Base-by-base conservation (phyloP, 1,140 invertebrate genomes). In the Polypedilum vanderplanki region DNA sequence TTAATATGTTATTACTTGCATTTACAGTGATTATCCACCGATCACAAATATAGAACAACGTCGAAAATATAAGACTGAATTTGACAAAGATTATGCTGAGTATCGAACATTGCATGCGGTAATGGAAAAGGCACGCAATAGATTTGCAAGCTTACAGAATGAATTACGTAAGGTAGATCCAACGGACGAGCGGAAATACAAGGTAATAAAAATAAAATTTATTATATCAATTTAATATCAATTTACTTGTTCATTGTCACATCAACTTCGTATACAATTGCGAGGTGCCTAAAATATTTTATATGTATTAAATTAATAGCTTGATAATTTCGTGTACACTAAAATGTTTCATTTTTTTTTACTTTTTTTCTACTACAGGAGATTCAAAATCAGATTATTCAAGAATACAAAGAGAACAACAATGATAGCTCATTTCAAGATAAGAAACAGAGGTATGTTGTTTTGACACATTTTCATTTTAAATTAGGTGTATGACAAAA, bases 31-130 rank as follows among this genome's bases (percentile, higher is more conserved):
- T 84, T 97, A 94, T 82, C 88, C 88, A 76, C 87, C 87, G 77
- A 96, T 97, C 79, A 88, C 83, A 77, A 88, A 85, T 80, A 80
- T 84, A 76, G 90, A 92, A 78, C 92, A 95, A 84, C 87, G 93
- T 78, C 86, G 88, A 76, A 87, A 87, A 78, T 97, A 97, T 84
- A 96, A 95, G 84, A 87, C 89, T 77, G 94, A 96, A 81, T 97
- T 97, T 81, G 91, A 91, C 80, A 85, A 86, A 75, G 88, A 95
- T 79, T 96, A 95, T 83, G 87, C 87, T 74, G 93, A 96, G 83
- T 97, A 97, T 84, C 84, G 88, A 78, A 82, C 86, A 78, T 83
- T 96, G 76, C 90, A 96, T 84, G 83, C 86, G 73, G 85, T 89
- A 76, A 89, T 96, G 7, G 90, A 92, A 76, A 87, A 87, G 78